phyloP scores from a whole-genome alignment of 2,113 vertebrate species.

The Austrofundulus limnaeus region DNA sequence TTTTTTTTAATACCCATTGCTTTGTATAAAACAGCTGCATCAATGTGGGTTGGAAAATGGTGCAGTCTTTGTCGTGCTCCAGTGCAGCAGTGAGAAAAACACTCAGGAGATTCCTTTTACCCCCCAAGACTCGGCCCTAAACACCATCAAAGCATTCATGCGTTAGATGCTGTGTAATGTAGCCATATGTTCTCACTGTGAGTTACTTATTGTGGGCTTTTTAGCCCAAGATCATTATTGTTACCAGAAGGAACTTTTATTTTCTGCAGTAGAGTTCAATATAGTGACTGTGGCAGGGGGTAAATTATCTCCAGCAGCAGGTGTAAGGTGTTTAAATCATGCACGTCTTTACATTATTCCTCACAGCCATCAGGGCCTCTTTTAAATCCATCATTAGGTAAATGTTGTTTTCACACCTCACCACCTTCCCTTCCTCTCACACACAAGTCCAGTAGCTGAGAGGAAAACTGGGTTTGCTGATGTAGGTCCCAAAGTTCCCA shows the following conservation, averaged over 20 bases:
- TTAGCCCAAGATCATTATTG: neutral
- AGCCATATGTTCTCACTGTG: constrained; percentile 13
- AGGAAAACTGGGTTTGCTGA: constrained; percentile 65
- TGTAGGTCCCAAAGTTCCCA: constrained; percentile 76
- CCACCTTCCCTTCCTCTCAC: constrained; percentile 26
- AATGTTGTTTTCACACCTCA: constrained; percentile 20
- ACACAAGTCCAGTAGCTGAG: constrained; percentile 28
- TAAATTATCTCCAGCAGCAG: constrained; percentile 10
- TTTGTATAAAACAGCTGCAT: neutral
- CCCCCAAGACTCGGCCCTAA: constrained; percentile 4
- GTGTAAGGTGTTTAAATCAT: neutral
- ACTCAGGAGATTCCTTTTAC: constrained; percentile 18
- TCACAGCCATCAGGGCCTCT: constrained; percentile 26
- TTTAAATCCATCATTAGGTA: constrained; percentile 40
- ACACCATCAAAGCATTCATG: constrained; percentile 21
- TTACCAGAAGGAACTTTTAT: neutral
- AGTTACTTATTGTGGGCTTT: neutral
- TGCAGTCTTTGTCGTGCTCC: constrained; percentile 34
- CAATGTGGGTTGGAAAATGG: neutral
- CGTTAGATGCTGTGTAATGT: constrained; percentile 19
- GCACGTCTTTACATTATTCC: constrained; percentile 18
- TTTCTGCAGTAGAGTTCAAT: neutral
- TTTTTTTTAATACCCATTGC: too few relatives aligned
- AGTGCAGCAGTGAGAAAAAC: neutral
- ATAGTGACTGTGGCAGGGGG: constrained; percentile 1